Conservation (phyloP, 2,888 invertebrate species). For the Sisyra terminalis region DNA sequence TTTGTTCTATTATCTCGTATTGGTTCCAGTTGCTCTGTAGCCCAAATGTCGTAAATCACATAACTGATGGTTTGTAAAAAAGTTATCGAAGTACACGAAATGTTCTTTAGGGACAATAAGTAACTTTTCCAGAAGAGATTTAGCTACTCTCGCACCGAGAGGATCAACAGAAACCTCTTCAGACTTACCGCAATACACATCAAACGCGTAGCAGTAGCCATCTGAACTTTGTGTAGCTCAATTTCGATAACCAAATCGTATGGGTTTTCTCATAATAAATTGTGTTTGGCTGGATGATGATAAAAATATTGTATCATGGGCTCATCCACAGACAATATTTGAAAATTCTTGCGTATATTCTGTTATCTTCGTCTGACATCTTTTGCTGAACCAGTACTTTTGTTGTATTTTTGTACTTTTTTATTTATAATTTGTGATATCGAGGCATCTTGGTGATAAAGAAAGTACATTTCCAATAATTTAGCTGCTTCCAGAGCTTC, state of each 20-base stretch:
- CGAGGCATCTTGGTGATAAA: no score
- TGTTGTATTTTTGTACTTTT: no score
- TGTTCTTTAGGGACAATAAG: slow-evolving; percentile 6
- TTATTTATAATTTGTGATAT: no score
- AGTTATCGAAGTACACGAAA: slow-evolving; percentile 12
- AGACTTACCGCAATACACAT: slow-evolving; percentile 4
- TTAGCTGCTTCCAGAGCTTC: no score
- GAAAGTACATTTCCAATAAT: no score
- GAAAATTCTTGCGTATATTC: no score
- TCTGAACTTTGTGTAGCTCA: not conserved
- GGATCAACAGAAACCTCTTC: not conserved
- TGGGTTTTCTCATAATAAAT: slow-evolving; percentile 5
- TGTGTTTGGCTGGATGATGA: slow-evolving; percentile 4
- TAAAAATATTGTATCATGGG: slow-evolving; percentile 4
- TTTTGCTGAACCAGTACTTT: no score
- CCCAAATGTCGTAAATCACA: slow-evolving; percentile 3
- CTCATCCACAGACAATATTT: slow-evolving; percentile 4
- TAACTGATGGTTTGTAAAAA: slow-evolving; percentile 10
- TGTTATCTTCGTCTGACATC: no score
- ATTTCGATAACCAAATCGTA: slow-evolving; percentile 2
- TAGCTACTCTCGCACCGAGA: not conserved
- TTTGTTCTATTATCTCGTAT: slow-evolving; percentile 10
- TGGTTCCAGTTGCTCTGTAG: slow-evolving; percentile 10
- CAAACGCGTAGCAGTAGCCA: slow-evolving; percentile 3
- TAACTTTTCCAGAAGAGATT: not conserved